Evolutionary conservation across 2,797 vertebrate genomes (phyloP).

Genomic region (Eremophila alpestris): DNA sequence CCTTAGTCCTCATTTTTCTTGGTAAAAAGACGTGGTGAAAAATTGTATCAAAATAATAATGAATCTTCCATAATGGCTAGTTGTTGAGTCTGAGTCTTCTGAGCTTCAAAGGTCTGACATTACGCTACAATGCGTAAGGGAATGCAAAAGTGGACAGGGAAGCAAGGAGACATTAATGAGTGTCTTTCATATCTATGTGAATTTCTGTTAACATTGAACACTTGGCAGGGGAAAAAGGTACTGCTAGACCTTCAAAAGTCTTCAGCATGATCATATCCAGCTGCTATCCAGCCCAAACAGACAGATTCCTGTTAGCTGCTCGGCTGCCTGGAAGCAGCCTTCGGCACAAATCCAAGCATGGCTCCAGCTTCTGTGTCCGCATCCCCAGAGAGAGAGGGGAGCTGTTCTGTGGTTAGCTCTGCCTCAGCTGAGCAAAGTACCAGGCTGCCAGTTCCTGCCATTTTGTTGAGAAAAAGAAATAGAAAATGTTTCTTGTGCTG

Average conservation of each 20-base stretch:
- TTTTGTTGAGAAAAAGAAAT: background rate
- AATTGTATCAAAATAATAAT: background rate
- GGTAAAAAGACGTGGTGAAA: background rate
- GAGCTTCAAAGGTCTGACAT: background rate
- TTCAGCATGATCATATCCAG: background rate
- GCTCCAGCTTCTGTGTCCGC: background rate
- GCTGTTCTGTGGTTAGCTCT: background rate
- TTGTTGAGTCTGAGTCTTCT: background rate
- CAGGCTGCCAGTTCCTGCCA: background rate
- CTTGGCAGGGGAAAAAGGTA: background rate
- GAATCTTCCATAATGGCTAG: background rate
- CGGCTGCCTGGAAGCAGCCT: background rate
- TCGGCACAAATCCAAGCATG: background rate
- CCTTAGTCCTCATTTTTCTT: background rate
- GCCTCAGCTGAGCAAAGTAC: background rate
- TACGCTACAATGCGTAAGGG: background rate
- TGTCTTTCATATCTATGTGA: background rate
- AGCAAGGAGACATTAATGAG: background rate
- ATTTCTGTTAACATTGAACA: background rate
- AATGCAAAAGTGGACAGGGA: background rate
- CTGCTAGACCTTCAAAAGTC: background rate
- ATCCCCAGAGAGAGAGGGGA: fast-evolving
- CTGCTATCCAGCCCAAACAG: background rate
- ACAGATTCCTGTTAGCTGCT: background rate
- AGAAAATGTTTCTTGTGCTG: background rate